phyloP scores from a whole-genome alignment of 2,113 vertebrate species.

The Alectura lathami region DNA sequence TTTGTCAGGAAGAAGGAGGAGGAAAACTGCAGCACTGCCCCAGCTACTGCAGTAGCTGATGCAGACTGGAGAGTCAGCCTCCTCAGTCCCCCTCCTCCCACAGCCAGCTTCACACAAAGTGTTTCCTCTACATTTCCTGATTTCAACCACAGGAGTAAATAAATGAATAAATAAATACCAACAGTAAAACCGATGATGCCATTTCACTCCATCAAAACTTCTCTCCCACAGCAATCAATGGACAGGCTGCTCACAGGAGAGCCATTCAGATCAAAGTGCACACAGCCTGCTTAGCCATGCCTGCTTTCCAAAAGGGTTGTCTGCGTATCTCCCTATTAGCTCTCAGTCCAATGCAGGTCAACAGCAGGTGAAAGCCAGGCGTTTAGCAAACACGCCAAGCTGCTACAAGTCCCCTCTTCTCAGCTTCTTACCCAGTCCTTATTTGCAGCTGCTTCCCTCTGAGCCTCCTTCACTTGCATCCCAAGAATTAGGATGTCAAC shows the following conservation, averaged over 20 bases:
- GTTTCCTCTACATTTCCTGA: neutral
- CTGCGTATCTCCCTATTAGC: neutral
- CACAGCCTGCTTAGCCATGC: neutral
- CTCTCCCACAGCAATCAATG: neutral
- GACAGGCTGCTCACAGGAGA: neutral
- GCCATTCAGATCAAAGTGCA: conserved; percentile 14
- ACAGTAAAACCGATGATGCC: neutral
- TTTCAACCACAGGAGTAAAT: neutral
- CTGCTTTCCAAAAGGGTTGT: neutral
- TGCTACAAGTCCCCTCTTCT: neutral
- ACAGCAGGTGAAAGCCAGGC: neutral
- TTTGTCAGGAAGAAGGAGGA: conserved; percentile 14
- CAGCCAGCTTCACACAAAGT: neutral
- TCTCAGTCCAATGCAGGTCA: neutral
- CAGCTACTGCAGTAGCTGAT: neutral
- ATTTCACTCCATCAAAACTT: neutral
- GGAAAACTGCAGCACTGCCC: neutral
- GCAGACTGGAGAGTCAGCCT: neutral
- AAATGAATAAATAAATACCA: neutral
- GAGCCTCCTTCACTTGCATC: neutral
- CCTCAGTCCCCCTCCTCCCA: neutral
- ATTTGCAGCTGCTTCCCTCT: neutral
- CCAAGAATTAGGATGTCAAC: neutral
- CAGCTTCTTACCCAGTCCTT: neutral
- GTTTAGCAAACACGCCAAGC: neutral